Evolutionary conservation across 2,888 invertebrate genomes (phyloP).

Genomic region (Oligia strigilis): DNA sequence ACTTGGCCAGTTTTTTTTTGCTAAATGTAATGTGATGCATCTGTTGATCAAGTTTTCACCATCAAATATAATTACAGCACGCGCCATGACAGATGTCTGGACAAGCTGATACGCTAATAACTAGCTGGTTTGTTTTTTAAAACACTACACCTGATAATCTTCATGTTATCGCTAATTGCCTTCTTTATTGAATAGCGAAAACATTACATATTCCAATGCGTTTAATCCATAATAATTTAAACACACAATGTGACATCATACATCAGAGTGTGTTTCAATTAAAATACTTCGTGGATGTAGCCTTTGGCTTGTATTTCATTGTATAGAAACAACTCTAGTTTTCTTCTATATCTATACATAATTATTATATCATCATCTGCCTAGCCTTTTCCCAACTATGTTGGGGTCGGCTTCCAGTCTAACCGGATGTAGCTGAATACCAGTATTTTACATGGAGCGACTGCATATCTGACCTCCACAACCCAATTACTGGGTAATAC

Average conservation of each 20-base stretch:
- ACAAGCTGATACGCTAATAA: slow-evolving; percentile 3
- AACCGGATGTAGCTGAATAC: too few species aligned
- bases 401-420: too few species aligned
- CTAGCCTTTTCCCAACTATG: too few species aligned
- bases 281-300: background rate
- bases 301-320: background rate
- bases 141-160: background rate
- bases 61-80: slow-evolving; percentile 6
- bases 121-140: background rate
- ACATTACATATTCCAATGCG: background rate
- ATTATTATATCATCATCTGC: too few species aligned
- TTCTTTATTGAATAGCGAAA: background rate
- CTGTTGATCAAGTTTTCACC: slow-evolving; percentile 9
- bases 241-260: background rate
- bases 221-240: background rate
- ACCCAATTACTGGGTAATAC: too few species aligned
- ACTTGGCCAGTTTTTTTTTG: too few species aligned
- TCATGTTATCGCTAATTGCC: background rate
- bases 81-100: slow-evolving; percentile 4
- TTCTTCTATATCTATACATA: background rate
- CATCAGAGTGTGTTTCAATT: background rate
- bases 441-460: too few species aligned
- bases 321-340: background rate
- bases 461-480: too few species aligned
- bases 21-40: background rate